A percentile compares a stretch with the other conserved stretches of the same genome.
These are phyloP conservation scores for Watsonalla binaria DNA, from an alignment of 2,888 invertebrate genomes.

Conservation along the genomic window DNA sequence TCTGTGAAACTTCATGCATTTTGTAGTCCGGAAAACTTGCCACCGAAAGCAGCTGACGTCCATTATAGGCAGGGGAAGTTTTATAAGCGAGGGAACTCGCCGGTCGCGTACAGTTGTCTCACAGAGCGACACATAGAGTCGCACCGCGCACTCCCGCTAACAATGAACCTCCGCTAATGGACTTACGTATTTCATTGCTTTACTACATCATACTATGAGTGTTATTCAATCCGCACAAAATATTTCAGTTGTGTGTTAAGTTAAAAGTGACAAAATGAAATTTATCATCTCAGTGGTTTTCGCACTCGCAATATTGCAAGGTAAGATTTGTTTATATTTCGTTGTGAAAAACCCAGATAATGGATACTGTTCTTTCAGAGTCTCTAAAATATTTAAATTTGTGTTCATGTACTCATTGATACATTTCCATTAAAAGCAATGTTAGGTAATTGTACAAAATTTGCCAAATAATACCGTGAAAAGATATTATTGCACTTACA, in stretches of 20 bases:
- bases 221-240: not conserved
- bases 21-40: constrained; percentile 48
- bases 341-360: not conserved
- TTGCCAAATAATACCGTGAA: too few species aligned
- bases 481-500: too few species aligned
- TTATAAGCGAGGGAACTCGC: constrained; percentile 59
- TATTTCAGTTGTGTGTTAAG: not conserved
- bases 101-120: constrained; percentile 50
- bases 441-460: too few species aligned
- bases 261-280: constrained; percentile 23
- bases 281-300: constrained; percentile 27
- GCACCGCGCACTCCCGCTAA: constrained; percentile 13
- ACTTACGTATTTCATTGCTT: not conserved
- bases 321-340: constrained; percentile 32
- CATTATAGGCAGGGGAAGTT: constrained; percentile 49
- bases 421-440: too few species aligned
- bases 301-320: constrained; percentile 53
- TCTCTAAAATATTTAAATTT: too few species aligned
- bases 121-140: constrained; percentile 27
- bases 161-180: not conserved
- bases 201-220: not conserved
- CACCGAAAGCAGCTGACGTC: constrained; percentile 57
- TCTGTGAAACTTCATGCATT: constrained; percentile 20
- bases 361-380: too few species aligned
- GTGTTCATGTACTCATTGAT: too few species aligned